These are phyloP conservation scores for Hipposideros larvatus DNA, from an alignment of 2,797 vertebrate genomes.

Conservation along the genomic window DNA sequence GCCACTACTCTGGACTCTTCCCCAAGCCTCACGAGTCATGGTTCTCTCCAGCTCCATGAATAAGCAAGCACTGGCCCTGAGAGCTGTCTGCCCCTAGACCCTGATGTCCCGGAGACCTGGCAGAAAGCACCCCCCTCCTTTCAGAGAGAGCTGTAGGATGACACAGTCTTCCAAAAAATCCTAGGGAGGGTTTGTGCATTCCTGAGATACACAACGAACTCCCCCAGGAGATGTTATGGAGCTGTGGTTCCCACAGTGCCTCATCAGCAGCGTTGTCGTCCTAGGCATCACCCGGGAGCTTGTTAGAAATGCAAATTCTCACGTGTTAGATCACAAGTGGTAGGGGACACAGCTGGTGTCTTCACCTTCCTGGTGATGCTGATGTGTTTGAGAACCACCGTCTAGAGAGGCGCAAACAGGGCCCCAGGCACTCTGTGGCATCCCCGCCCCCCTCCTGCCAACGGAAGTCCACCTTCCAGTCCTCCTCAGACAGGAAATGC, in stretches of 20 bases:
- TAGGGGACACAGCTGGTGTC: not conserved
- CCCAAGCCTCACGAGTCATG: fast-evolving
- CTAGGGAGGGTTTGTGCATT: not conserved
- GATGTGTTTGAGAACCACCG: not conserved
- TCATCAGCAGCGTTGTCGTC: too few species aligned
- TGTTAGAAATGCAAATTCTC: not conserved
- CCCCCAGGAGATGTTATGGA: too few species aligned
- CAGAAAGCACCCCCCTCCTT: not conserved
- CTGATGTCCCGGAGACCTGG: not conserved
- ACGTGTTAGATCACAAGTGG: not conserved
- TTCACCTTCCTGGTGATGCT: not conserved
- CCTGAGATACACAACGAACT: not conserved
- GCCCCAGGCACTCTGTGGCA: too few species aligned
- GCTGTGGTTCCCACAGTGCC: not conserved
- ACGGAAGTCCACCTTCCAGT: fast-evolving
- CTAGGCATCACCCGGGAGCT: too few species aligned
- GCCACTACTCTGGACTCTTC: not conserved
- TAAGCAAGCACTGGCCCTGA: not conserved
- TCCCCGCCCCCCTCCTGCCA: not conserved
- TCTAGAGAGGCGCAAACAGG: not conserved
- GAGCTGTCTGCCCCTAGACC: not conserved
- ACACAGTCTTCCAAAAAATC: not conserved
- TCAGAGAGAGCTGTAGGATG: not conserved
- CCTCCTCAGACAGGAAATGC: not conserved
- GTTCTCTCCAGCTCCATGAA: not conserved